Evolutionary conservation across 2,888 invertebrate species (phyloP).

Genomic region (Apodemia zela): DNA sequence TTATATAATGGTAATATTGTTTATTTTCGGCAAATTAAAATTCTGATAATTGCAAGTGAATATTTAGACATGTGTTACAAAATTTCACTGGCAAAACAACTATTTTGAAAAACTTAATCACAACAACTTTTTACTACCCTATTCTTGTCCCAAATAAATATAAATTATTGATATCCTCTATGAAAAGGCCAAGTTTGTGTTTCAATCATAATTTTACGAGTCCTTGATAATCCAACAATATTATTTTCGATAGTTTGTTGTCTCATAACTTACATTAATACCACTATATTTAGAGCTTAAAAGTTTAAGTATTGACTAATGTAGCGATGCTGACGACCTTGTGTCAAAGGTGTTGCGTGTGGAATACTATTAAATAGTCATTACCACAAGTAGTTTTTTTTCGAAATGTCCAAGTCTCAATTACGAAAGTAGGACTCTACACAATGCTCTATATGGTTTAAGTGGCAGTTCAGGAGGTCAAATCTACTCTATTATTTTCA

Average conservation of each 20-base stretch:
- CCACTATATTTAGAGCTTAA: not conserved
- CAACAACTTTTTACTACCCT: too few relatives aligned
- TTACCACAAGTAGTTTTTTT: constrained; percentile 20
- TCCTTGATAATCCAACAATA: not conserved
- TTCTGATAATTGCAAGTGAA: too few relatives aligned
- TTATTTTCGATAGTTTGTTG: not conserved
- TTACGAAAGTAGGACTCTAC: constrained; percentile 9
- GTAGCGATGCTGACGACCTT: not conserved
- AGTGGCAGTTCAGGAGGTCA: constrained; percentile 5
- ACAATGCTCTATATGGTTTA: not conserved
- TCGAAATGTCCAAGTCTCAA: constrained; percentile 8
- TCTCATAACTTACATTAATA: not conserved
- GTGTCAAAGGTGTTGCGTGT: constrained; percentile 11
- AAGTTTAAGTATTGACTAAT: constrained; percentile 12
- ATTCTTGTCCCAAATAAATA: not conserved
- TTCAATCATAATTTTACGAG: not conserved
- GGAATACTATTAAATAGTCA: constrained; percentile 20
- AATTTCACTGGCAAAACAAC: too few relatives aligned
- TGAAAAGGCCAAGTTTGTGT: not conserved
- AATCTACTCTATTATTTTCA: not conserved
- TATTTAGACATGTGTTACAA: too few relatives aligned
- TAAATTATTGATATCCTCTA: not conserved
- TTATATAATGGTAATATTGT: too few relatives aligned
- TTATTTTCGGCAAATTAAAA: too few relatives aligned
- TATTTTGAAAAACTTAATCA: too few relatives aligned